Percentiles rank a stretch among this genome's conserved stretches.
phyloP scores from a whole-genome alignment of 2,888 invertebrate species.

The Machimus atricapillus region DNA sequence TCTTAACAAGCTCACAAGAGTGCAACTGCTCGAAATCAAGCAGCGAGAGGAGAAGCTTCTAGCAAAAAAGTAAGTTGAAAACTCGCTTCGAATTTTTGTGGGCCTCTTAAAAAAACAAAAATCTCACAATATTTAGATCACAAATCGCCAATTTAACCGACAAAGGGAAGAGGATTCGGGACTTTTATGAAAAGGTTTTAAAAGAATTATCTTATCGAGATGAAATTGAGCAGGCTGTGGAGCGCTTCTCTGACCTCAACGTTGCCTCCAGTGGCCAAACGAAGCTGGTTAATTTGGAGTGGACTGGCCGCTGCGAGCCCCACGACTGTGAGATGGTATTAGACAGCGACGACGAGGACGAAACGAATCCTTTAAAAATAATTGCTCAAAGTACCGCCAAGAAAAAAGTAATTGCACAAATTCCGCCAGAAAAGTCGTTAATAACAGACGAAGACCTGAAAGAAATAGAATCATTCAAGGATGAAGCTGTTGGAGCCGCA shows the following conservation, averaged over 20 bases:
- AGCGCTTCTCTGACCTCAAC: slow-evolving; percentile 57
- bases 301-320: slow-evolving; percentile 52
- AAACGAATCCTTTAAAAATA: slow-evolving; percentile 56
- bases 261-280: slow-evolving; percentile 55
- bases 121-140: slow-evolving; percentile 49
- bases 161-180: slow-evolving; percentile 58
- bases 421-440: slow-evolving; percentile 52
- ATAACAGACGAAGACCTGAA: slow-evolving; percentile 57
- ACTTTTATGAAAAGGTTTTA: slow-evolving; percentile 54
- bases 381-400: slow-evolving; percentile 58
- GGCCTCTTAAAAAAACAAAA: background rate
- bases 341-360: slow-evolving; percentile 59
- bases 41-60: slow-evolving; percentile 57
- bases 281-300: slow-evolving; percentile 56
- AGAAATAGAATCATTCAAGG: slow-evolving; percentile 56
- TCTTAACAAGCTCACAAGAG: slow-evolving; percentile 52
- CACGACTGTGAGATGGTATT: slow-evolving; percentile 51
- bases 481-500: slow-evolving; percentile 44
- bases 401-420: slow-evolving; percentile 54
- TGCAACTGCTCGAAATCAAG: slow-evolving; percentile 56
- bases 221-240: slow-evolving; percentile 56
- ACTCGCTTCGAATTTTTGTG: background rate
- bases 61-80: slow-evolving; percentile 55
- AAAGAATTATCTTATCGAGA: slow-evolving; percentile 55
- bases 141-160: slow-evolving; percentile 55